Conservation (phyloP, 1,140 invertebrate species). For the Drosophila micromelanica region DNA sequence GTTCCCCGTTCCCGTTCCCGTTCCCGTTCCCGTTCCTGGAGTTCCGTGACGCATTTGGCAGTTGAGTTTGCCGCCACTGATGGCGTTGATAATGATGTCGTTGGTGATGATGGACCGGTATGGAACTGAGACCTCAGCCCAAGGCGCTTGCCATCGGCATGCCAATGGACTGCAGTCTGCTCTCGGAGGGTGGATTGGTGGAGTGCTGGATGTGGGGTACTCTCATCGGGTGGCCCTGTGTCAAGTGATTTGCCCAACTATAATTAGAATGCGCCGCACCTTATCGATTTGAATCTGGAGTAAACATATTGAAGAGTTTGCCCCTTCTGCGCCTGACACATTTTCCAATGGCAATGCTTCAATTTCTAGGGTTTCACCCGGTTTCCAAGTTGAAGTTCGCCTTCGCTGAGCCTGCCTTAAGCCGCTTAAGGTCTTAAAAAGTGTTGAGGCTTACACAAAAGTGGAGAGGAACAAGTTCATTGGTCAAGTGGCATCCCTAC, state of each 20-base stretch:
- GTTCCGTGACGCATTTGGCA: conserved; percentile 49
- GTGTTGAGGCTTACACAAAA: conserved; percentile 62
- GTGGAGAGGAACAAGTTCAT: conserved; percentile 42
- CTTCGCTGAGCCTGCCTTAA: conserved; percentile 31
- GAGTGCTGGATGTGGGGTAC: conserved; percentile 5
- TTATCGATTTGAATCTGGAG: conserved; percentile 6
- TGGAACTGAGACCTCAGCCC: conserved; percentile 52
- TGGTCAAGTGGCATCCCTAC: conserved; percentile 34
- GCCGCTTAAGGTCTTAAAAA: conserved; percentile 56
- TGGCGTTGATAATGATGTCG: conserved; percentile 80
- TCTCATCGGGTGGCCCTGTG: conserved; percentile 36
- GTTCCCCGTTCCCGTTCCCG: too few relatives aligned
- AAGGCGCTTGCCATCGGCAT: conserved; percentile 32
- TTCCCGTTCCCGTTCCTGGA: conserved; percentile 27
- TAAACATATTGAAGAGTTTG: not conserved
- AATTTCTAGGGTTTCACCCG: conserved; percentile 59
- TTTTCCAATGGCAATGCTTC: too few relatives aligned
- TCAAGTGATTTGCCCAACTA: conserved; percentile 41
- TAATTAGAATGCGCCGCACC: conserved; percentile 35
- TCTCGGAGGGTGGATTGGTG: not conserved
- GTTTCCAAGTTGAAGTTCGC: conserved; percentile 29
- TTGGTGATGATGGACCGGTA: conserved; percentile 75
- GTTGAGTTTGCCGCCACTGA: conserved; percentile 42
- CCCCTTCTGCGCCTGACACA: too few relatives aligned
- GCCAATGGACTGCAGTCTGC: conserved; percentile 1